A percentile compares a stretch with the other conserved stretches of the same genome.
Conservation (phyloP, 1,140 invertebrate genomes). For the Bombus impatiens region DNA sequence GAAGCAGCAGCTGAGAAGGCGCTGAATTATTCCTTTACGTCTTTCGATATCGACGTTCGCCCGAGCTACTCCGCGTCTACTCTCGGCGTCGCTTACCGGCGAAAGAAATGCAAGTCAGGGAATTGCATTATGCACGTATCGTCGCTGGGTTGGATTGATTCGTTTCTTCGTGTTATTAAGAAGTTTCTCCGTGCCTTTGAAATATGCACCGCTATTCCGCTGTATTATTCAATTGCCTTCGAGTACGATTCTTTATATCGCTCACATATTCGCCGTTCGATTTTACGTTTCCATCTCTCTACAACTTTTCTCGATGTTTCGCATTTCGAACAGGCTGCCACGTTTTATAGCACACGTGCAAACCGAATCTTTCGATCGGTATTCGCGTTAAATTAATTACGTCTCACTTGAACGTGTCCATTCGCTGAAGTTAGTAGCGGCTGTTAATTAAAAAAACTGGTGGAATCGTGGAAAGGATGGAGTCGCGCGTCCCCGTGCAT, state of each 20-base stretch:
- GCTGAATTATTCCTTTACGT: constrained; percentile 63
- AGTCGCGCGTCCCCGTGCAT: constrained; percentile 41
- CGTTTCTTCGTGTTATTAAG: constrained; percentile 50
- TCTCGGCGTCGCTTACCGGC: constrained; percentile 18
- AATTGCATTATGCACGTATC: constrained; percentile 58
- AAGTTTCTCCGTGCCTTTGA: constrained; percentile 33
- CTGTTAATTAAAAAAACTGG: constrained; percentile 52
- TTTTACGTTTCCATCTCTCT: neutral
- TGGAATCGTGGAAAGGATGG: constrained; percentile 48
- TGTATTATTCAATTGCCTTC: constrained; percentile 17
- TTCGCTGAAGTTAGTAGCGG: constrained; percentile 38
- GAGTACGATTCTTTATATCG: neutral
- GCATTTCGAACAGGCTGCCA: neutral
- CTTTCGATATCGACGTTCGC: constrained; percentile 57
- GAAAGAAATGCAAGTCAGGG: constrained; percentile 54
- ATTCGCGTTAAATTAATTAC: neutral
- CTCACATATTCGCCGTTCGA: neutral
- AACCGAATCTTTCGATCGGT: neutral
- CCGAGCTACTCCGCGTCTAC: constrained; percentile 28
- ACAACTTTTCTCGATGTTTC: neutral
- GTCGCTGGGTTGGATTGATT: constrained; percentile 23
- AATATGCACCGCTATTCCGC: constrained; percentile 25
- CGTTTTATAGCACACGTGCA: no score
- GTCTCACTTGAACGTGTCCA: constrained; percentile 12
- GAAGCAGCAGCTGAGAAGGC: constrained; percentile 24